Base-by-base conservation (phyloP, 2,797 vertebrate species). In the Coregonus sp. region DNA sequence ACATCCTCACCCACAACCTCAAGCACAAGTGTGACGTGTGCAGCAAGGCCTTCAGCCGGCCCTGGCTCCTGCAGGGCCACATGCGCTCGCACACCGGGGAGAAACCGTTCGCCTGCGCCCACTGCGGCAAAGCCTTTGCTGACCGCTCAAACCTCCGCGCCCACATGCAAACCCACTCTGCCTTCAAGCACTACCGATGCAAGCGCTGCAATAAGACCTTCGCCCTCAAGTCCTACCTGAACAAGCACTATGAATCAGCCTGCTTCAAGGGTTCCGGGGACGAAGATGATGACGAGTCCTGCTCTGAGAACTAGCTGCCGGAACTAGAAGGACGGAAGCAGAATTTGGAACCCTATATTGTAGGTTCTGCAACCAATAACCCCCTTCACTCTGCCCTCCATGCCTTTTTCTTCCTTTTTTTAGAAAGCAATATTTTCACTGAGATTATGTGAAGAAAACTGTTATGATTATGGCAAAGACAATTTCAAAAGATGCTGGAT, bases 121-220 rank as follows among this genome's bases (percentile, higher is more conserved):
- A 99, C 93, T 99, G 98, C 80, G 98, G 98, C 18, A 99, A 99
- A 86, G 97, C 98, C 89, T 99, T 99, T 78, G 98, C 98, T 31
- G 98, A 99, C 95, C 97, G 98, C 88, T 99, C 97, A 93, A 99
- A 99, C 94, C 95, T 99, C 88, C 96, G 97, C 72, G 98, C 98
- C 81, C 98, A 99, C 96, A 99, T 99, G 98, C 98, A 99, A 95
- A 99, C 98, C 91, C 98, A 99, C 95, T 99, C 98, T 37, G 97
- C 98, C 94, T 99, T 99, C 95, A 99, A 99, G 94, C 97, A 98
- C 95, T 99, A 94, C 95, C 92, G 97, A 93, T 99, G 98, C 95
- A 98, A 97, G 93, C 97, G 94, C 87, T 99, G 98, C 92, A 94
- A 96, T 92, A 99, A 99, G 93, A 99, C 97, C 93, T 99, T 99